These are phyloP conservation scores for Coelopa pilipes DNA, from an alignment of 2,888 invertebrate genomes.

Conservation along the genomic window DNA sequence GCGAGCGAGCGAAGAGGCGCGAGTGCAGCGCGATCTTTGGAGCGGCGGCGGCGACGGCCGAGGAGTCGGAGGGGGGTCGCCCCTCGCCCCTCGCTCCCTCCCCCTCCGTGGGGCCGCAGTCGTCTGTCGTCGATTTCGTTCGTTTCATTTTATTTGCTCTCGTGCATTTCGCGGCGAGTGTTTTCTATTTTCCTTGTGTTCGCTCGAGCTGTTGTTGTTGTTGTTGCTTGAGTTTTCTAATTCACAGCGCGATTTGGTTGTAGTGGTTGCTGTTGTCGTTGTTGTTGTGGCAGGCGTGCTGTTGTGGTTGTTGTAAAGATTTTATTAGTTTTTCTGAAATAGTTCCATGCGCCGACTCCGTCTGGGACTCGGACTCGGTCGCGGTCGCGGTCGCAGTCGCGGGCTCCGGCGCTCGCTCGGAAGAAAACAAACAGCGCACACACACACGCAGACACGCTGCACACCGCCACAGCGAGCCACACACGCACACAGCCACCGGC, in stretches of 20 bases:
- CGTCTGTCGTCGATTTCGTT: slow-evolving; percentile 9
- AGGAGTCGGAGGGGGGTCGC: neutral
- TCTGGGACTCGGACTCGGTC: too few species aligned
- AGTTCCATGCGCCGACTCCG: slow-evolving; percentile 18
- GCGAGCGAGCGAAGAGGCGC: neutral
- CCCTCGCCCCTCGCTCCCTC: neutral
- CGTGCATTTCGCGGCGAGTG: too few species aligned
- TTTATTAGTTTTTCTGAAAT: slow-evolving; percentile 34
- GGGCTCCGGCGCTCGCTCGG: too few species aligned
- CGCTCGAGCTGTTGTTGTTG: neutral
- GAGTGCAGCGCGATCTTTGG: slow-evolving; percentile 28
- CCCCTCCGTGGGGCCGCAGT: neutral
- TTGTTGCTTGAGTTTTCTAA: too few species aligned
- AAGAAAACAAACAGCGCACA: too few species aligned
- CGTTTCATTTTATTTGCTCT: slow-evolving; percentile 8
- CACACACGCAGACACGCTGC: neutral
- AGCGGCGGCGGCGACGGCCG: neutral
- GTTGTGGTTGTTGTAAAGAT: slow-evolving; percentile 13
- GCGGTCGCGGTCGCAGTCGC: too few species aligned
- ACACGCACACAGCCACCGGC: slow-evolving; percentile 17
- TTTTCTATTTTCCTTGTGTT: neutral
- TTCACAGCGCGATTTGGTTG: too few species aligned
- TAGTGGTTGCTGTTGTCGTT: neutral
- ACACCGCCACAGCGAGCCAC: slow-evolving; percentile 25
- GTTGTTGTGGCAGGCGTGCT: neutral